Percentiles rank a stretch among this genome's conserved stretches.
Conservation (phyloP, 2,113 vertebrate species). For the human (Homo sapiens) region DNA sequence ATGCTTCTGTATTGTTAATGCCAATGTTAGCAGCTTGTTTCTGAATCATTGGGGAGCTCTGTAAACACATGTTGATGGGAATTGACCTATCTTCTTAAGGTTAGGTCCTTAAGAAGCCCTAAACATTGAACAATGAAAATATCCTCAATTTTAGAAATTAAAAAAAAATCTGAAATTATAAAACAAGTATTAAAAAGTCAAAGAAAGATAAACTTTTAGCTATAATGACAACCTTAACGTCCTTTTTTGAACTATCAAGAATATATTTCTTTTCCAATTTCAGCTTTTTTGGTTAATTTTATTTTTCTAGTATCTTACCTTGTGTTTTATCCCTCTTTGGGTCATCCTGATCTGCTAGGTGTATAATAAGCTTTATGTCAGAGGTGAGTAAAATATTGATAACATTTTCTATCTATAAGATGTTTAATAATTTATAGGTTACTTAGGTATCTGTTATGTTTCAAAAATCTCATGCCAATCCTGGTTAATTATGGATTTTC, state of each 20-base stretch:
- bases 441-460: not conserved
- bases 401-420: not conserved
- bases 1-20: not conserved
- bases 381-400: not conserved
- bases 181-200: constrained; percentile 24
- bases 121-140: constrained; percentile 22
- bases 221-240: not conserved
- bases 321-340: not conserved
- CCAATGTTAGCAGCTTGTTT: not conserved
- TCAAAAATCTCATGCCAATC: not conserved
- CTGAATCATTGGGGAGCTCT: not conserved
- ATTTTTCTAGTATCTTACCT: not conserved
- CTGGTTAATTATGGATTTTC: not conserved
- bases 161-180: not conserved
- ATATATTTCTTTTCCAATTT: not conserved
- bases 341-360: not conserved
- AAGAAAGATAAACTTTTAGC: not conserved
- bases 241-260: constrained; percentile 7
- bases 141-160: not conserved
- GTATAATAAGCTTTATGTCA: not conserved
- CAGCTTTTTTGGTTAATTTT: not conserved
- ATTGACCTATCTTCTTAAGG: not conserved
- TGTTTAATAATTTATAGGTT: not conserved
- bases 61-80: not conserved
- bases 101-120: not conserved